phyloP scores from a whole-genome alignment of 2,888 invertebrate genomes.

The Dryobotodes eremita region DNA sequence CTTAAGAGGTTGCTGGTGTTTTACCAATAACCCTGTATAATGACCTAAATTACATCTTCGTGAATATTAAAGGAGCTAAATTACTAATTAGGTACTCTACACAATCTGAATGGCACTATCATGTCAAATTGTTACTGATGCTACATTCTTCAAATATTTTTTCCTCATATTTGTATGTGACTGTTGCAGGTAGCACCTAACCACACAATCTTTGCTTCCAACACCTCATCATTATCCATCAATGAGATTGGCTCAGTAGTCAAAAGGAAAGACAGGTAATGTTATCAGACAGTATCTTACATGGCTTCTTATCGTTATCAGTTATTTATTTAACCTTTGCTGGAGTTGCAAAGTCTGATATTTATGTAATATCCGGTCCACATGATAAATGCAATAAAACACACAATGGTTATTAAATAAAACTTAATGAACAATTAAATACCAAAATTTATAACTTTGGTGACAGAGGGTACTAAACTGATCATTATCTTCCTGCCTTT shows the following conservation, averaged over 20 bases:
- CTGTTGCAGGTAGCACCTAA: slow-evolving; percentile 91
- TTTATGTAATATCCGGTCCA: not conserved
- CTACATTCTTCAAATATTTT: not conserved
- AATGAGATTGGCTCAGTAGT: slow-evolving; percentile 94
- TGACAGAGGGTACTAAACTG: not conserved
- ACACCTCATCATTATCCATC: slow-evolving; percentile 97
- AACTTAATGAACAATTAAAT: not conserved
- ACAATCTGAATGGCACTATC: not conserved
- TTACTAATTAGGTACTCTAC: not conserved
- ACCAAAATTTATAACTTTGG: not conserved
- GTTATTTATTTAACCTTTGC: slow-evolving; percentile 20
- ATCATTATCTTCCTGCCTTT: not conserved
- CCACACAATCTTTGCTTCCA: slow-evolving; percentile 95
- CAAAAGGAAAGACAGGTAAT: slow-evolving; percentile 92
- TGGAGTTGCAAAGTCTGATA: not conserved
- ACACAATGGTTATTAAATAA: not conserved
- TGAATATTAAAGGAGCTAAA: not conserved
- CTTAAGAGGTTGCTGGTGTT: too few species aligned
- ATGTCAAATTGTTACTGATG: not conserved
- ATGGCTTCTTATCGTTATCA: slow-evolving; percentile 1
- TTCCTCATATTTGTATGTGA: slow-evolving; percentile 9
- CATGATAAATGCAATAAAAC: not conserved
- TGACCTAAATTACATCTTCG: not conserved
- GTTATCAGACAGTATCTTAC: not conserved
- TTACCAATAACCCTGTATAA: too few species aligned